Conservation (phyloP, 2,797 vertebrate species). For the Myripristis murdjan region DNA sequence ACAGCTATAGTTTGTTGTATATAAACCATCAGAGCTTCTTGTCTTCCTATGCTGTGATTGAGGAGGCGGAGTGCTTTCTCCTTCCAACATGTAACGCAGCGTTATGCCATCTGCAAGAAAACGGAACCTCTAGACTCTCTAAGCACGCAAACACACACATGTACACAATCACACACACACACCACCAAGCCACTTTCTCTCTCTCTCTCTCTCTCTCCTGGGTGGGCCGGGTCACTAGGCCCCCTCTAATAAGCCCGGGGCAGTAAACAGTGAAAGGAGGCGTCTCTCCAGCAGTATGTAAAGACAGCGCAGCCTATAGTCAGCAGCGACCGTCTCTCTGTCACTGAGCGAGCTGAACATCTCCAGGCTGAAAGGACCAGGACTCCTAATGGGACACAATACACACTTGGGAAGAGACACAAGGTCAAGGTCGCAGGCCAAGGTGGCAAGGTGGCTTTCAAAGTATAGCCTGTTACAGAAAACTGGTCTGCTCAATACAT, state of each 20-base stretch:
- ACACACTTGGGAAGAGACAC: constrained; percentile 14
- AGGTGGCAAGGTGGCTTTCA: constrained; percentile 11
- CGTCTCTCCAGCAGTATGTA: constrained; percentile 35
- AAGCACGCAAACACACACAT: not conserved
- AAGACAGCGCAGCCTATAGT: constrained; percentile 25
- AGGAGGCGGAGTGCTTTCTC: not conserved
- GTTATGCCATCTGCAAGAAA: not conserved
- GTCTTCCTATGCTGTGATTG: not conserved
- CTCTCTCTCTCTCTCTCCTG: constrained; percentile 44
- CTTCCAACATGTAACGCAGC: constrained; percentile 1
- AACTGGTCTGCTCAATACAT: not conserved
- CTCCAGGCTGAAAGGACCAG: constrained; percentile 20
- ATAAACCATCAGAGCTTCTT: too few relatives aligned
- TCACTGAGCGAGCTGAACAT: constrained; percentile 17
- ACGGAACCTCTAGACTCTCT: not conserved
- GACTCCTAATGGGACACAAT: constrained; percentile 9
- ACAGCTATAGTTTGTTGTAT: constrained; percentile 27
- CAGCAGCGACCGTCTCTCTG: constrained; percentile 2
- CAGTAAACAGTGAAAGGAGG: constrained; percentile 59
- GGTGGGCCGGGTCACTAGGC: constrained; percentile 49
- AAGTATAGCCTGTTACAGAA: not conserved
- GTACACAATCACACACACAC: not conserved
- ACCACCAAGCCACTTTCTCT: not conserved
- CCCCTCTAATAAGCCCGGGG: constrained; percentile 36
- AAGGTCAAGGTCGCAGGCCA: constrained; percentile 49